Evolutionary conservation across 2,113 vertebrate genomes (phyloP).

Genomic region (Capreolus pygargus): DNA sequence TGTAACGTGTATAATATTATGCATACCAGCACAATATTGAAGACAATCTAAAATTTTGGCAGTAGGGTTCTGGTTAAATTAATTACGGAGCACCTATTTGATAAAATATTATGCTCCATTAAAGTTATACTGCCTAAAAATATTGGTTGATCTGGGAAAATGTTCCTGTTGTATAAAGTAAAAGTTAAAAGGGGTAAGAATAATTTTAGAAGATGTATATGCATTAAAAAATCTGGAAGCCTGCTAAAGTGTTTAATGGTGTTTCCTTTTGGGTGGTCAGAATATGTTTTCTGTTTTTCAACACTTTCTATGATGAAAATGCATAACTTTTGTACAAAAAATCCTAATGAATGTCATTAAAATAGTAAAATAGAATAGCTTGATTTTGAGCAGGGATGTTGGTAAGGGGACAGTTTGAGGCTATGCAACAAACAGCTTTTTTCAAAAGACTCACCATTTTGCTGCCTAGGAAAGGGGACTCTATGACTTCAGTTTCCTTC

Average conservation of each 20-base stretch:
- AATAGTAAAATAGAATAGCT: neutral
- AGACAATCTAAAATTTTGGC: neutral
- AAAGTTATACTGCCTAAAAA: neutral
- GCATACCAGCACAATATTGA: neutral
- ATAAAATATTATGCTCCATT: constrained; percentile 3
- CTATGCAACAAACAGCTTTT: neutral
- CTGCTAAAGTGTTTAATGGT: neutral
- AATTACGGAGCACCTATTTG: neutral
- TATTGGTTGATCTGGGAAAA: neutral
- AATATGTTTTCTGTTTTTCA: neutral
- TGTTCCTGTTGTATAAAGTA: neutral
- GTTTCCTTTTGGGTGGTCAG: neutral
- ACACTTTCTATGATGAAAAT: neutral
- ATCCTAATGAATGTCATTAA: neutral
- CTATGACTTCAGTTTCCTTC: neutral
- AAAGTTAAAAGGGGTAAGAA: neutral
- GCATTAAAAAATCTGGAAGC: neutral
- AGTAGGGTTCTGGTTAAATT: neutral
- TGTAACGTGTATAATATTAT: neutral
- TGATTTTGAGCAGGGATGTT: neutral
- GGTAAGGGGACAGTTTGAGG: neutral
- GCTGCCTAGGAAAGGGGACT: neutral
- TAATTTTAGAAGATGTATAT: neutral
- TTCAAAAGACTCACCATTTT: neutral
- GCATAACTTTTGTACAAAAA: neutral